Base-by-base conservation (phyloP, 92 coral and sea anemone genomes). In the Hydrozoanthus gracilis region DNA sequence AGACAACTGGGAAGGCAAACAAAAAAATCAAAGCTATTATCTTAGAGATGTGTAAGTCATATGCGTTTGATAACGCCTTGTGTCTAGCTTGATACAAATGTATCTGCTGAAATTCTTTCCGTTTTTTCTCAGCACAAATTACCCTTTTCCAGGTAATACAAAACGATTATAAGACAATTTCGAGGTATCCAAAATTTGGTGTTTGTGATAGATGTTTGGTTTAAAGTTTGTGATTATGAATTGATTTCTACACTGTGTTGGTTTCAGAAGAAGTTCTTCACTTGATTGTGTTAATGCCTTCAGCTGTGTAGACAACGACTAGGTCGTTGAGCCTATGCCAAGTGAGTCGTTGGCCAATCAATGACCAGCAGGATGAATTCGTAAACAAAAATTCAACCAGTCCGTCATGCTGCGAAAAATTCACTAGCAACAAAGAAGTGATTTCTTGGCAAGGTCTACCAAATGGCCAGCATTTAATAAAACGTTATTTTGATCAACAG, bases 291-390 rank as follows among this genome's bases (percentile, higher is more conserved):
- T 61, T 51, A 9, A 5, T 62, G 62, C 49, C 51, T 17, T 80
- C 85, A 80, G 85, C 85, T 80, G 85, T 50, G 60, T 4, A 18
- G 20, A 16, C 48, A 65, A 65, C 46, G 47, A 80, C 73, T 64
- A 16, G 58, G 27, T 80, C 74, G 74, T 35, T 48, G 49, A 80
- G 17, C 66, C 55, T 20, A 49, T 80, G 58, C 17, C 85, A 80
- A 48, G 61, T 48, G 62, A 11, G 10, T 14, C 14, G 47, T 67
- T 65, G 49, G 58, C 85, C 85, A 80, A 80, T 80, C 46, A 49
- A 4, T n/a, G 47, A n/a, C 55, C 9, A 8, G 74, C 72, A 65
- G 20, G 69, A 45, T 13, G 35, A 60, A 61, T 80, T 16, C 56
- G 44, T 16, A 80, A 80, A 64, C 20, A 46, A 65, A 6, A 17